Evolutionary conservation across 2,888 invertebrate genomes (phyloP).

Genomic region (Phrixothrix hirtus): DNA sequence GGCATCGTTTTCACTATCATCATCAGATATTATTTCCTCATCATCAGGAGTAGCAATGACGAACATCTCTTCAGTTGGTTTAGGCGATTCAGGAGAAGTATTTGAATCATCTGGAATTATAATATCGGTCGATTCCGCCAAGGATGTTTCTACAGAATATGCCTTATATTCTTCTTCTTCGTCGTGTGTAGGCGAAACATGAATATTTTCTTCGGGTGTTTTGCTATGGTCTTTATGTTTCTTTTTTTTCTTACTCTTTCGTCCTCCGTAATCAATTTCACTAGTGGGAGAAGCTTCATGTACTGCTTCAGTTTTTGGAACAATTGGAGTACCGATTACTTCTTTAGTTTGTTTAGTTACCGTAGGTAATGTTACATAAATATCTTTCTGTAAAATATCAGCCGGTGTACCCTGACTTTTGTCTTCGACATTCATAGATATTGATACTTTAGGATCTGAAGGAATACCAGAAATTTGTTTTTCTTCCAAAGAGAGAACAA

Average conservation of each 20-base stretch:
- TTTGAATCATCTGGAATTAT: slow-evolving; percentile 56
- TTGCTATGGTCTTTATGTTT: slow-evolving; percentile 59
- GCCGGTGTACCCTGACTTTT: slow-evolving; percentile 38
- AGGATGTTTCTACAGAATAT: slow-evolving; percentile 55
- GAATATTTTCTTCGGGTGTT: slow-evolving; percentile 30
- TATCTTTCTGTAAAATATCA: slow-evolving; percentile 47
- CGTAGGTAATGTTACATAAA: slow-evolving; percentile 47
- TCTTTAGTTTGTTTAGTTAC: slow-evolving; percentile 17
- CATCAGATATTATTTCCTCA: slow-evolving; percentile 56
- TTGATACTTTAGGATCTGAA: slow-evolving; percentile 49
- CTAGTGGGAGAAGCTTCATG: slow-evolving; percentile 49
- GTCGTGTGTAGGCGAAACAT: slow-evolving; percentile 27
- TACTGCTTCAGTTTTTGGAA: slow-evolving; percentile 47
- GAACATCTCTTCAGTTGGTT: slow-evolving; percentile 58
- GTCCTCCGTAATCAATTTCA: slow-evolving; percentile 58
- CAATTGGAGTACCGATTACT: slow-evolving; percentile 38
- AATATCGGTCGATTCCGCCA: slow-evolving; percentile 62
- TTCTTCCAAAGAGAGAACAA: slow-evolving; percentile 52
- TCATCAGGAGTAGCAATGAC: slow-evolving; percentile 46
- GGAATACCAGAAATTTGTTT: slow-evolving; percentile 52
- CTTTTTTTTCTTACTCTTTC: slow-evolving; percentile 67
- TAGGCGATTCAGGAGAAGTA: slow-evolving; percentile 60
- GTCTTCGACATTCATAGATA: slow-evolving; percentile 46
- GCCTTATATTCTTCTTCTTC: slow-evolving; percentile 44
- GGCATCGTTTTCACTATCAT: slow-evolving; percentile 59